phyloP scores from a whole-genome alignment of 2,888 invertebrate genomes.

The Rugalucina vietnamica region DNA sequence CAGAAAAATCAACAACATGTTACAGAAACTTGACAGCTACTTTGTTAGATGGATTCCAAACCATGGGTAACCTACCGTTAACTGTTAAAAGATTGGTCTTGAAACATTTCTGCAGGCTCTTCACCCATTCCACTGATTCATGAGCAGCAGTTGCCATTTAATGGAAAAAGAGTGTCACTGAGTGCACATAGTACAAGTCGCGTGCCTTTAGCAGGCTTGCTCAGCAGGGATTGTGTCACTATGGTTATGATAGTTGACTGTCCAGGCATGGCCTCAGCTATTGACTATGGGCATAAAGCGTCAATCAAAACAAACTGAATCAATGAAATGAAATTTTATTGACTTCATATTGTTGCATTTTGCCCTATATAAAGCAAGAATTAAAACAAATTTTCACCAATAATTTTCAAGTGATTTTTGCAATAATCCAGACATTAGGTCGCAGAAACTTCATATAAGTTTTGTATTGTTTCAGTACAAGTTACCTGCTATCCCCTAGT shows the following conservation, averaged over 20 bases:
- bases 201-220: background rate
- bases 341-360: background rate
- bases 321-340: background rate
- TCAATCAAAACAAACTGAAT: background rate
- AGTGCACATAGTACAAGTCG: background rate
- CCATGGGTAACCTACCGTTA: background rate
- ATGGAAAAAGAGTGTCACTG: background rate
- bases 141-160: background rate
- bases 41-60: background rate
- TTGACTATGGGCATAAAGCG: background rate
- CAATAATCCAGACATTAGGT: background rate
- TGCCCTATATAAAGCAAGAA: background rate
- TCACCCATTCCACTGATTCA: too few relatives aligned
- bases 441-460: background rate
- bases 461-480: background rate
- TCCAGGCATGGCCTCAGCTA: too few relatives aligned
- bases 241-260: too few relatives aligned
- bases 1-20: background rate
- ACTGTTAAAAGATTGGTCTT: background rate
- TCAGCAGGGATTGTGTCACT: background rate
- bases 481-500: background rate
- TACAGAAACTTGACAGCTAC: background rate
- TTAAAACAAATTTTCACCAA: background rate
- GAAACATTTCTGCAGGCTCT: too few relatives aligned
- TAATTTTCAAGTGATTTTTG: background rate